These are phyloP conservation scores for Anticlea derivata DNA, from an alignment of 2,888 invertebrate genomes.

Conservation along the genomic window DNA sequence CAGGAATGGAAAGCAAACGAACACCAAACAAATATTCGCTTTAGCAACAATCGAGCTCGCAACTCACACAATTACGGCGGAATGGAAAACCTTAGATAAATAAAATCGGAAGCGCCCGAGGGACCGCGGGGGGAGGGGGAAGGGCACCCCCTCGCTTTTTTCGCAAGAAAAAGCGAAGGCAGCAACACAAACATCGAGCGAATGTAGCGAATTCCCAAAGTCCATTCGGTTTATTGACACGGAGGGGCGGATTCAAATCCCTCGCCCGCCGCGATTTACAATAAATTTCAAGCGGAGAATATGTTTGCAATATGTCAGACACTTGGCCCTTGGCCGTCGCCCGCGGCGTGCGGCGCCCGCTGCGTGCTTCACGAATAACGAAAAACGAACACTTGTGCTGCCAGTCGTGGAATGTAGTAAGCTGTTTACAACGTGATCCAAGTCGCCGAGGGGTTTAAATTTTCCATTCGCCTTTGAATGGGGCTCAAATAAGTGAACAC, in stretches of 20 bases:
- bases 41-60: conserved; percentile 77
- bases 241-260: conserved; percentile 65
- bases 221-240: conserved; percentile 80
- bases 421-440: conserved; percentile 75
- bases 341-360: conserved; percentile 29
- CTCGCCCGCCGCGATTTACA: conserved; percentile 74
- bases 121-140: conserved; percentile 39
- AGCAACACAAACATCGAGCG: conserved; percentile 75
- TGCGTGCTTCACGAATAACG: conserved; percentile 37
- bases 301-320: conserved; percentile 79
- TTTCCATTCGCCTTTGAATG: conserved; percentile 60
- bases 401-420: conserved; percentile 56
- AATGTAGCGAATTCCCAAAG: conserved; percentile 80
- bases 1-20: conserved; percentile 69
- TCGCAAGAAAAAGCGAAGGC: conserved; percentile 71
- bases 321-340: conserved; percentile 56
- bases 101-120: conserved; percentile 74
- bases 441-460: conserved; percentile 50
- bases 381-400: conserved; percentile 68
- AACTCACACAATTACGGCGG: conserved; percentile 79
- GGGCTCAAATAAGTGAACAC: conserved; percentile 55
- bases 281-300: conserved; percentile 80
- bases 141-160: conserved; percentile 40
- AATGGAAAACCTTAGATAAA: conserved; percentile 82
- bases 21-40: conserved; percentile 81